Evolutionary conservation across 1,140 invertebrate genomes (phyloP).

Genomic region (Heliconius congener): DNA sequence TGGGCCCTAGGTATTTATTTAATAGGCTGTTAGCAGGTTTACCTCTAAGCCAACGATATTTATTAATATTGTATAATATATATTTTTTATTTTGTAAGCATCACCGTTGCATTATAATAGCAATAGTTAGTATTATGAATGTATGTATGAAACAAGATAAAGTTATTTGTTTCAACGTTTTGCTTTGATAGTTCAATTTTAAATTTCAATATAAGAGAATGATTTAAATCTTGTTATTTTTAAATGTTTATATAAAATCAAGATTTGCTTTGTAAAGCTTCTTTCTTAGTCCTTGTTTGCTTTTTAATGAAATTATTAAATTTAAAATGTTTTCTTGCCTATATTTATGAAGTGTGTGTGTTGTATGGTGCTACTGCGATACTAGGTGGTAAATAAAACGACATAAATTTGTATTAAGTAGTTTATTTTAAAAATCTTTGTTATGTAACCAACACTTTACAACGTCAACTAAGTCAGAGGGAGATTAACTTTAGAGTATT

Average conservation of each 20-base stretch:
- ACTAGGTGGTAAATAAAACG: constrained; percentile 56
- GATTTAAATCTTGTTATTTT: background rate
- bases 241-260: background rate
- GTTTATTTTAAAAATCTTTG: constrained; percentile 80
- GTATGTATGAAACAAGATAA: no score
- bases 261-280: background rate
- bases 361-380: background rate
- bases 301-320: background rate
- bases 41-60: no score
- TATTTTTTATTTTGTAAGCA: no score
- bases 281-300: background rate
- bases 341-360: background rate
- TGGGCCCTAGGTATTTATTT: no score
- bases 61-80: no score
- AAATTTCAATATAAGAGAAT: no score
- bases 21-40: no score
- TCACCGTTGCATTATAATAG: no score
- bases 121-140: no score
- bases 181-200: no score
- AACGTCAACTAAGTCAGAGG: constrained; percentile 64
- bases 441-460: constrained; percentile 80
- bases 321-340: background rate
- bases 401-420: constrained; percentile 73
- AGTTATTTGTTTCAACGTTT: no score
- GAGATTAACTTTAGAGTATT: constrained; percentile 40